phyloP scores from a whole-genome alignment of 2,888 invertebrate species.

The Eupithecia vulgata region DNA sequence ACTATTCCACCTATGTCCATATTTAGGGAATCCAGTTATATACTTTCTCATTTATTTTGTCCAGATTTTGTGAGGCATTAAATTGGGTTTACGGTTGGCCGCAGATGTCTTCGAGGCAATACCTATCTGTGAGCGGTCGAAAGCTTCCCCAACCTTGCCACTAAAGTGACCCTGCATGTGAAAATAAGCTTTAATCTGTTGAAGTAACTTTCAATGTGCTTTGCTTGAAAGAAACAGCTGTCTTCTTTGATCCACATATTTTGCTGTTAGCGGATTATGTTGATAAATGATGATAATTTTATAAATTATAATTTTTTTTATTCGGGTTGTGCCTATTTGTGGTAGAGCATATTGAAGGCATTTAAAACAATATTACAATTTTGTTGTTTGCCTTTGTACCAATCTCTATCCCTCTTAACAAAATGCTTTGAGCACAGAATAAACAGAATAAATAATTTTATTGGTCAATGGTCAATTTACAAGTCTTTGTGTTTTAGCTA shows the following conservation, averaged over 20 bases:
- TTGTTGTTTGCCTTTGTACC: too few species aligned
- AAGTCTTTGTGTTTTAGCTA: too few species aligned
- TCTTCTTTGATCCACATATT: neutral
- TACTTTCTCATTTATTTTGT: slow-evolving; percentile 66
- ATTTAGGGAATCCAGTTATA: slow-evolving; percentile 41
- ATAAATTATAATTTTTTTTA: neutral
- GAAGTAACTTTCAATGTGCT: slow-evolving; percentile 6
- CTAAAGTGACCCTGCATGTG: slow-evolving; percentile 9
- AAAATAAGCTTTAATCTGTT: slow-evolving; percentile 6
- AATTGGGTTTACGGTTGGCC: slow-evolving; percentile 73
- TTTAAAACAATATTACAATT: too few species aligned
- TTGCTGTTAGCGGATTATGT: neutral
- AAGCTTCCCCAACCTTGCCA: slow-evolving; percentile 41
- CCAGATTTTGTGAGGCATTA: slow-evolving; percentile 74
- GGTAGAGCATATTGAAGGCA: neutral
- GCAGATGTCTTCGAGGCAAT: slow-evolving; percentile 72
- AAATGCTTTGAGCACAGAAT: too few species aligned
- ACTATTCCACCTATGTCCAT: slow-evolving; percentile 24
- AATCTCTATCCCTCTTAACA: too few species aligned
- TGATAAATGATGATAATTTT: neutral
- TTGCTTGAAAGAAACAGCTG: neutral
- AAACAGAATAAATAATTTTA: too few species aligned
- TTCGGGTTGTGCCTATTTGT: neutral
- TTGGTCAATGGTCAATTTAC: too few species aligned
- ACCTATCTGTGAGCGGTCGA: slow-evolving; percentile 54